Percentiles rank a stretch among this genome's conserved stretches.
These are phyloP conservation scores for Nymphicus hollandicus DNA, from an alignment of 2,113 vertebrate genomes.

Conservation along the genomic window DNA sequence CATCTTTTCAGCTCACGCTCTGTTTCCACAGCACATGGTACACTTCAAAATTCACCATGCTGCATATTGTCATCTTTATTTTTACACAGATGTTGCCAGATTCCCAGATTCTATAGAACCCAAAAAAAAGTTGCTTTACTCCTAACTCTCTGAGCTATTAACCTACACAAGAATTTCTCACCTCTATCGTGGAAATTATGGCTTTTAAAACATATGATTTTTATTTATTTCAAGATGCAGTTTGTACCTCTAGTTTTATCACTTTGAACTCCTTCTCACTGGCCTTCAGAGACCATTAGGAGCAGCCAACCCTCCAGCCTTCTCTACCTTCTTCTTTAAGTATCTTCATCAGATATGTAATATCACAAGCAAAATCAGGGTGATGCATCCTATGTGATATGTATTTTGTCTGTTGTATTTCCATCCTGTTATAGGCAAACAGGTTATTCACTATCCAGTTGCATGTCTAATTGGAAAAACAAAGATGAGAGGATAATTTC, in stretches of 20 bases:
- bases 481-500: neutral
- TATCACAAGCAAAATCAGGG: fast-evolving
- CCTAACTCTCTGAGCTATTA: neutral
- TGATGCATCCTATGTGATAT: neutral
- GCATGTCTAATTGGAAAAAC: neutral
- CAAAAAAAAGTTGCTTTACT: neutral
- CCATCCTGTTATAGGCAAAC: neutral
- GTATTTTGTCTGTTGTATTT: neutral
- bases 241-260: neutral
- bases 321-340: neutral
- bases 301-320: neutral
- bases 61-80: neutral
- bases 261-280: neutral
- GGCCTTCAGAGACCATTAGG: neutral
- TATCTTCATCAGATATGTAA: neutral
- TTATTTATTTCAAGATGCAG: neutral
- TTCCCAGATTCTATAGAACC: neutral
- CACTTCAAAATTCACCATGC: neutral
- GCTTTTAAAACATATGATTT: neutral
- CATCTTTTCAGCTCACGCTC: neutral
- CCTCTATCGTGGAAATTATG: neutral
- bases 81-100: neutral
- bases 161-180: neutral
- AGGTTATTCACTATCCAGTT: neutral
- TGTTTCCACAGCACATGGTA: neutral